Evolutionary conservation across 2,113 vertebrate genomes (phyloP).

Genomic region (Chaetodon auriga): DNA sequence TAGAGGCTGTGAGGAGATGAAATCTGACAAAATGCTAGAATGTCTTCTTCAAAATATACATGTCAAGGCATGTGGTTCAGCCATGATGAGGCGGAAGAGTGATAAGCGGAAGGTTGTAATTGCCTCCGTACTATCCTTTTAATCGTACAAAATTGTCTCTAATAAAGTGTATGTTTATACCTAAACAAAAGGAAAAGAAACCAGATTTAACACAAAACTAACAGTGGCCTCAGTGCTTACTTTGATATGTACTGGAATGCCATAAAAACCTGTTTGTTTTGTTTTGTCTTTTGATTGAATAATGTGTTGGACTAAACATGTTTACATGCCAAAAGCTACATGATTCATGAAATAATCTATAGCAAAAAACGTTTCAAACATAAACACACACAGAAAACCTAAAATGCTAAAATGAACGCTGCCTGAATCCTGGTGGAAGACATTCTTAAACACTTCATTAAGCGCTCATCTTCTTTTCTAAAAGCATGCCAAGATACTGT

Average conservation of each 20-base stretch:
- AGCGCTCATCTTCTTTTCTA: background rate
- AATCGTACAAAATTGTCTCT: background rate
- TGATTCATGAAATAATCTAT: background rate
- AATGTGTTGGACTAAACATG: background rate
- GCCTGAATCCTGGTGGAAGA: too few species aligned
- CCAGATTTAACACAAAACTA: background rate
- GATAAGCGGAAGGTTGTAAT: background rate
- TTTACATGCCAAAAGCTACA: background rate
- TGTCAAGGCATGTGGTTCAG: background rate
- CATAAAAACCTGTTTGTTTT: background rate
- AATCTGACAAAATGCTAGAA: rapidly evolving
- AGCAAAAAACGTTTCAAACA: background rate
- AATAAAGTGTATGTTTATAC: background rate
- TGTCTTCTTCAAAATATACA: background rate
- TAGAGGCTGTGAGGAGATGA: background rate
- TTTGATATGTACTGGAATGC: background rate
- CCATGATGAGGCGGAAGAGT: background rate
- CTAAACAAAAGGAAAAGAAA: background rate
- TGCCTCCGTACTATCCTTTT: background rate
- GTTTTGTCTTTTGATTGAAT: background rate
- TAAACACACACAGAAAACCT: too few species aligned
- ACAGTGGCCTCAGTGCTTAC: background rate
- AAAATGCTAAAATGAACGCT: background rate
- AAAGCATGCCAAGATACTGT: conserved; percentile 5
- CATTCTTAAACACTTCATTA: conserved; percentile 14